Conservation (phyloP, 2,888 invertebrate species). For the Chaetoderma sp. region DNA sequence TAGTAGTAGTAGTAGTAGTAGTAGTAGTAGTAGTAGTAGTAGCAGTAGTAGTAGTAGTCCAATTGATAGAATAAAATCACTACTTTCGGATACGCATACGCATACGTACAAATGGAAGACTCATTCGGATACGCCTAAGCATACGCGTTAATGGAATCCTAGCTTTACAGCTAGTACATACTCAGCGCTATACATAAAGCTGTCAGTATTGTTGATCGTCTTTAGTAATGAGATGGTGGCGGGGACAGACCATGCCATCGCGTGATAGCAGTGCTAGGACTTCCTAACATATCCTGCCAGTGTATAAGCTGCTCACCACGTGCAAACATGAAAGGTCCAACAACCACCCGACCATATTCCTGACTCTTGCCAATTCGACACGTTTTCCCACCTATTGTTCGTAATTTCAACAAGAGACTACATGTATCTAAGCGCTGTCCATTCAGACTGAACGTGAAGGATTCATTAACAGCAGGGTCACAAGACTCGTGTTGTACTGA, state of each 20-base stretch:
- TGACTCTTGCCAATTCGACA: slow-evolving; percentile 39
- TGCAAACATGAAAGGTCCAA: slow-evolving; percentile 66
- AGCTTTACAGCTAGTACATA: too few species aligned
- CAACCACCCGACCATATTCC: slow-evolving; percentile 54
- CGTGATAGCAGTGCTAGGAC: slow-evolving; percentile 48
- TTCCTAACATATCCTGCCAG: slow-evolving; percentile 66
- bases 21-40: too few species aligned
- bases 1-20: too few species aligned
- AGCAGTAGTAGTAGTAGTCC: too few species aligned
- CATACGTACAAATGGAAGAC: too few species aligned
- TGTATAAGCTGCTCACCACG: slow-evolving; percentile 62
- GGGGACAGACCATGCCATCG: slow-evolving; percentile 47
- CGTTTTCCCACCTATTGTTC: slow-evolving; percentile 38
- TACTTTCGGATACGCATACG: too few species aligned
- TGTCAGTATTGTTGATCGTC: too few species aligned
- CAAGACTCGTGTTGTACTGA: slow-evolving; percentile 41
- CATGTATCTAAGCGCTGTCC: slow-evolving; percentile 58
- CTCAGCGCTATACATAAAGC: too few species aligned
- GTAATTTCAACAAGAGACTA: slow-evolving; percentile 51
- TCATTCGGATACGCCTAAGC: too few species aligned
- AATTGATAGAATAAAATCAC: too few species aligned
- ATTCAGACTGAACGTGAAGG: slow-evolving; percentile 59
- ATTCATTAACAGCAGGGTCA: slow-evolving; percentile 62
- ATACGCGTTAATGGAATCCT: too few species aligned
- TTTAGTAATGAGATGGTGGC: too few species aligned